Evolutionary conservation across 2,888 invertebrate genomes (phyloP).

Genomic region (Ophraella communa): DNA sequence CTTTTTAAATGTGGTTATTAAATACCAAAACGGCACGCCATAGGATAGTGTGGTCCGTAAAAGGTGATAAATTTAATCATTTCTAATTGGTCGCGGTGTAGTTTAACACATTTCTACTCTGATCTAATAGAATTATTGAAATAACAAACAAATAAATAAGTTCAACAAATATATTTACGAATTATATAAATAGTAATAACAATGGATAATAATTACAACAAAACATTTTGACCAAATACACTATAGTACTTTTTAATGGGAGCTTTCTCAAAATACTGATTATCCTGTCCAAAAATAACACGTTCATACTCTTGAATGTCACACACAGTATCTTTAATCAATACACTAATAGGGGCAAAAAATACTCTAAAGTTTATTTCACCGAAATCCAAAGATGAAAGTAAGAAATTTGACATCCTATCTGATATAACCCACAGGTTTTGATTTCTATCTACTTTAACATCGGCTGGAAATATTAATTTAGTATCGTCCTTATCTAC

Average conservation of each 20-base stretch:
- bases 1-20: too few species aligned
- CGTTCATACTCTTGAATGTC: conserved; percentile 55
- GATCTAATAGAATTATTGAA: not conserved
- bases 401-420: conserved; percentile 79
- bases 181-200: not conserved
- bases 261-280: conserved; percentile 6
- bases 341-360: conserved; percentile 70
- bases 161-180: not conserved
- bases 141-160: not conserved
- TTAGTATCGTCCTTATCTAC: conserved; percentile 78
- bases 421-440: conserved; percentile 85
- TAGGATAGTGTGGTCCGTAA: too few species aligned
- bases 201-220: not conserved
- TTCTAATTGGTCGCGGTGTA: too few species aligned
- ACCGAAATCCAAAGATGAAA: conserved; percentile 71
- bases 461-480: conserved; percentile 79
- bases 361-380: conserved; percentile 82
- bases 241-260: conserved; percentile 3
- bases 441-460: conserved; percentile 73
- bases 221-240: not conserved
- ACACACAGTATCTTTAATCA: conserved; percentile 77
- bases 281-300: not conserved
- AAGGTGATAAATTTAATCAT: too few species aligned
- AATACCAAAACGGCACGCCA: too few species aligned
- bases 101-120: too few species aligned